Percentiles rank a stretch among this genome's conserved stretches.
phyloP scores from a whole-genome alignment of 2,797 vertebrate species.

The Delichon dasypus region DNA sequence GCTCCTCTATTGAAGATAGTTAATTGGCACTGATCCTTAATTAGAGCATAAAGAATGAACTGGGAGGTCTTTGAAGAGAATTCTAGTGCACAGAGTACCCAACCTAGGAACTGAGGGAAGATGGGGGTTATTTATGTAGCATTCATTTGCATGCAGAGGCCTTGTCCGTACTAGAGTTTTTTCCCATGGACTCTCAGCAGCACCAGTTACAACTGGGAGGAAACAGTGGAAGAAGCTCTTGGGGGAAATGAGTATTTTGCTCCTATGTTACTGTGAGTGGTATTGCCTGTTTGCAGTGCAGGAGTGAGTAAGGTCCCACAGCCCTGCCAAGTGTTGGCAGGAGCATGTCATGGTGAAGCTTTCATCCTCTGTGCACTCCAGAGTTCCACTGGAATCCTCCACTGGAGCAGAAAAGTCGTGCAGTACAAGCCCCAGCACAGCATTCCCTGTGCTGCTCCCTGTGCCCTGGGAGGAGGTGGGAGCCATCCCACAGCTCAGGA shows the following conservation, averaged over 20 bases:
- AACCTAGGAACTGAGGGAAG: slow-evolving; percentile 49
- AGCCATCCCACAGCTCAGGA: not conserved
- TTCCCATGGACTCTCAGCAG: slow-evolving; percentile 52
- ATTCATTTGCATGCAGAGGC: slow-evolving; percentile 51
- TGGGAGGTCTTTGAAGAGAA: slow-evolving; percentile 64
- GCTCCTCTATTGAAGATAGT: slow-evolving; percentile 58
- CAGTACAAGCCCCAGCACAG: not conserved
- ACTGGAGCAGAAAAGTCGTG: not conserved
- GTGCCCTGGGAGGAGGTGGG: not conserved
- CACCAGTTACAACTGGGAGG: slow-evolving; percentile 41
- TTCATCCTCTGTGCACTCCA: slow-evolving; percentile 28
- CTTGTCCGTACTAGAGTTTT: not conserved
- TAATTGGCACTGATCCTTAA: slow-evolving; percentile 60
- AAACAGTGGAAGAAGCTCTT: not conserved
- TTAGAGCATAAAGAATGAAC: slow-evolving; percentile 67
- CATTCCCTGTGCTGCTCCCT: not conserved
- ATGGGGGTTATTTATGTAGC: slow-evolving; percentile 51
- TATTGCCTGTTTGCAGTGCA: not conserved
- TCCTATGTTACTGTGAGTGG: not conserved
- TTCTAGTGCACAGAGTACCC: slow-evolving; percentile 48
- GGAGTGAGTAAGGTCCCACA: not conserved
- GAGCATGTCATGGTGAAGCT: not conserved
- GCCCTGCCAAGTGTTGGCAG: slow-evolving; percentile 13
- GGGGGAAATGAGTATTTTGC: not conserved
- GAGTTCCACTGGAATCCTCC: slow-evolving; percentile 16